Evolutionary conservation across 2,888 invertebrate species (phyloP), one percentile per base, ranked within the genome.

Genomic region (Polydrusus cervinus): DNA sequence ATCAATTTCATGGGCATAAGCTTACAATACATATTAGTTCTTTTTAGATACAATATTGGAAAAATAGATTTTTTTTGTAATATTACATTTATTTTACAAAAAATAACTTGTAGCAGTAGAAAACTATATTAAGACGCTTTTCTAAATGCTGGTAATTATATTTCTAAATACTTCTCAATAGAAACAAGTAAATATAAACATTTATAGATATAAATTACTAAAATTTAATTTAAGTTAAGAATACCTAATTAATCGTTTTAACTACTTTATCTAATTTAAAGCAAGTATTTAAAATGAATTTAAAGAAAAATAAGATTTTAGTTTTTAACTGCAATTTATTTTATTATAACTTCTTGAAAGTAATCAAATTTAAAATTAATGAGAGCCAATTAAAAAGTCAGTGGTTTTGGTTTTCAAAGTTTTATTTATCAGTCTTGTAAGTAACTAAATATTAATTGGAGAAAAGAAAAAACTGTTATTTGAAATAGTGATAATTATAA

Each of bases 1-100:
- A 49, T 65, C 65, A 65, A 49, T 40, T 49, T 65, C 47, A 65
- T 34, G 14, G 34, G 43, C 65, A 62, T 14, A n/a, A 62, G 25
- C 9, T 10, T 38, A 57, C 57, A 57, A 57, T 38, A 57, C 9
- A 38, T 16, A 57, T 57, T 16, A 57, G 34, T 57, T 38, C 16
- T 3, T 57, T 55, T 55, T 30, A 30, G 25, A 53, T 53, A 53
- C 30, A 55, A 55, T 34, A 30, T 16, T 16, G 25, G 53, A 1
- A 34, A 34, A 55, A 34, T n/a, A n/a, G n/a, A 14, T 34, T n/a
- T 30, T 14, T 55, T 55, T 25, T 53, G 25, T 49, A 49, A 49
- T 5, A 49, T 49, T 49, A 49, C 18, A 16, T n/a, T n/a, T n/a
- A n/a, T n/a, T n/a, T n/a, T n/a, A n/a, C n/a, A n/a, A n/a, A n/a